These are phyloP conservation scores for Rotaria macrura DNA, from an alignment of 2,888 invertebrate species.

Conservation along the genomic window DNA sequence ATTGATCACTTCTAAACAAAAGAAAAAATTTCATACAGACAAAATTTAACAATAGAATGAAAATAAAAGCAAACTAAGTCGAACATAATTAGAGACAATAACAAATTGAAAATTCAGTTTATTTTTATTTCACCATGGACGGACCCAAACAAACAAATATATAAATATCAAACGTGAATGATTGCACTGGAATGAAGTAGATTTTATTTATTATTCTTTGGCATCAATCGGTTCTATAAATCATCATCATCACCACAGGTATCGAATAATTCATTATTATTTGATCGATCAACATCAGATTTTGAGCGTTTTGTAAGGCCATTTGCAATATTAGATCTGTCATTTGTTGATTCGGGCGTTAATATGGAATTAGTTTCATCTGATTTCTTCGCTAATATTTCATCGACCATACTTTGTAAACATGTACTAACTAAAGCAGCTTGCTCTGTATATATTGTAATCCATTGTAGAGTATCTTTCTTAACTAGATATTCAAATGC, in stretches of 20 bases:
- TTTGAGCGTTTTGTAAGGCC: background rate
- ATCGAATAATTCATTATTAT: background rate
- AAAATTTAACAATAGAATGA: too few species aligned
- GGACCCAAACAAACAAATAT: too few species aligned
- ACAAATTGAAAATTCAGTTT: too few species aligned
- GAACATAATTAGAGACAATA: too few species aligned
- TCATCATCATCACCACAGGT: background rate
- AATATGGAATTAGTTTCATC: conserved; percentile 38
- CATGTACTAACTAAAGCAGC: conserved; percentile 90
- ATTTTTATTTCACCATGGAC: too few species aligned
- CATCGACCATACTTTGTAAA: conserved; percentile 86
- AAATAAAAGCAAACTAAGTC: too few species aligned
- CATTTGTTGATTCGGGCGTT: background rate
- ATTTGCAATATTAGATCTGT: background rate
- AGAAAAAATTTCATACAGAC: too few species aligned
- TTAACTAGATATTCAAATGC: conserved; percentile 88
- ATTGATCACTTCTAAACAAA: too few species aligned
- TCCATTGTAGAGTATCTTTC: conserved; percentile 82
- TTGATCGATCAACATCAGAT: background rate
- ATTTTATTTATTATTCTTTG: background rate
- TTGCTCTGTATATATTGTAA: conserved; percentile 76
- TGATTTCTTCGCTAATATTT: conserved; percentile 57
- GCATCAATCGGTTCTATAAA: background rate
- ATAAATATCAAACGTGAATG: too few species aligned
- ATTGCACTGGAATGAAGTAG: too few species aligned